A percentile compares a stretch with the other conserved stretches of the same genome.
phyloP scores from a whole-genome alignment of 1,140 invertebrate species.

The Magallana ariakensis region DNA sequence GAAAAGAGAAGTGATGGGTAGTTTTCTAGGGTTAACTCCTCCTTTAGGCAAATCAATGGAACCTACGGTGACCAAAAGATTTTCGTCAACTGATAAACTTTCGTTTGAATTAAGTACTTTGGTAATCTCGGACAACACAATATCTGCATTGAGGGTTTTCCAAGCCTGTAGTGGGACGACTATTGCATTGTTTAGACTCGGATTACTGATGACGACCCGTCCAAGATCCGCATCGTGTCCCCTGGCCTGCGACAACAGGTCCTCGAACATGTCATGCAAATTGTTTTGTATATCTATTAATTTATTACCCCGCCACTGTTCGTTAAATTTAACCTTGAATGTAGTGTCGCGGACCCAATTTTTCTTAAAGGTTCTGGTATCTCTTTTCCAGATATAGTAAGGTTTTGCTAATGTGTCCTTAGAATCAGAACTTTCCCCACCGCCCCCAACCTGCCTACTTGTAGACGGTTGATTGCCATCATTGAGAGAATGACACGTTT shows the following conservation, averaged over 20 bases:
- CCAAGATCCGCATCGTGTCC: constrained; percentile 44
- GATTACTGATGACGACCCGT: constrained; percentile 36
- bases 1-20: constrained; percentile 13
- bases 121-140: constrained; percentile 23
- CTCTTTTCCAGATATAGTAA: constrained; percentile 29
- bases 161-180: constrained; percentile 35
- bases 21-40: not conserved
- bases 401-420: constrained; percentile 36
- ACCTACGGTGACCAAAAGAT: constrained; percentile 10
- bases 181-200: constrained; percentile 31
- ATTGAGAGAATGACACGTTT: not conserved
- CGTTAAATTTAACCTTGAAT: constrained; percentile 38
- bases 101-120: constrained; percentile 42
- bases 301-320: constrained; percentile 27
- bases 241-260: constrained; percentile 45
- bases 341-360: constrained; percentile 17
- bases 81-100: constrained; percentile 40
- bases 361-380: constrained; percentile 39
- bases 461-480: constrained; percentile 32
- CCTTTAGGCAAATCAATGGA: constrained; percentile 44
- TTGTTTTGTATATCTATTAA: constrained; percentile 24
- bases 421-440: constrained; percentile 3
- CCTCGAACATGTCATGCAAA: constrained; percentile 48
- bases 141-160: constrained; percentile 43
- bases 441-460: constrained; percentile 6